phyloP scores from a whole-genome alignment of 2,113 vertebrate genomes.

The Myiozetetes cayanensis region DNA sequence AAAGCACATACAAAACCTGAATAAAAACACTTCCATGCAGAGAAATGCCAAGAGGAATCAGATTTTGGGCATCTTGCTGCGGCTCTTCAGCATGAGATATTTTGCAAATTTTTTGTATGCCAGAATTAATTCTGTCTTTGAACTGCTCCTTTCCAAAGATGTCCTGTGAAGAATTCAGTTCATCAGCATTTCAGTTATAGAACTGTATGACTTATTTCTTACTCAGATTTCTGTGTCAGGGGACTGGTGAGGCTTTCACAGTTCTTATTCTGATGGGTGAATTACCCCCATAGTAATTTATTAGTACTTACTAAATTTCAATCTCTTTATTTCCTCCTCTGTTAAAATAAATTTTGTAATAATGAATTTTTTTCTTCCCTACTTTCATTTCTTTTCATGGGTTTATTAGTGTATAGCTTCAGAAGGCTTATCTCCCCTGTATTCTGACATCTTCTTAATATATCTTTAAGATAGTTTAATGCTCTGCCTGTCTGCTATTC shows the following conservation, averaged over 20 bases:
- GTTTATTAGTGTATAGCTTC: conserved; percentile 10
- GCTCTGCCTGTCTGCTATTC: neutral
- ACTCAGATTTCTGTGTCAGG: neutral
- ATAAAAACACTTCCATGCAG: neutral
- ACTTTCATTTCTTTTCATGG: neutral
- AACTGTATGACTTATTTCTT: neutral
- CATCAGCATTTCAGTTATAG: neutral
- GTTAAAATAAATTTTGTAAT: conserved; percentile 33
- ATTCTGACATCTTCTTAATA: conserved; percentile 34
- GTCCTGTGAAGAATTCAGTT: neutral
- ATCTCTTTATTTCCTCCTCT: neutral
- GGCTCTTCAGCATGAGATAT: neutral
- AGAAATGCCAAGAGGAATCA: neutral
- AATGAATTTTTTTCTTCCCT: neutral
- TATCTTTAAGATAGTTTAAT: conserved; percentile 40
- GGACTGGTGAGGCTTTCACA: neutral
- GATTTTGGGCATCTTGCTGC: neutral
- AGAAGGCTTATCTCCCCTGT: conserved; percentile 25
- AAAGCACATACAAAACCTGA: neutral
- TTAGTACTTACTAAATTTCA: conserved; percentile 5
- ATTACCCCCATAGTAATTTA: neutral
- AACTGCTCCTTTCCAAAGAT: neutral
- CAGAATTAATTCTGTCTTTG: neutral
- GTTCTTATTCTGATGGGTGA: neutral
- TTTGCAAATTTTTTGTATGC: neutral